These are phyloP conservation scores for Drosophila mojavensis DNA, from an alignment of 1,140 invertebrate species.

Conservation along the genomic window DNA sequence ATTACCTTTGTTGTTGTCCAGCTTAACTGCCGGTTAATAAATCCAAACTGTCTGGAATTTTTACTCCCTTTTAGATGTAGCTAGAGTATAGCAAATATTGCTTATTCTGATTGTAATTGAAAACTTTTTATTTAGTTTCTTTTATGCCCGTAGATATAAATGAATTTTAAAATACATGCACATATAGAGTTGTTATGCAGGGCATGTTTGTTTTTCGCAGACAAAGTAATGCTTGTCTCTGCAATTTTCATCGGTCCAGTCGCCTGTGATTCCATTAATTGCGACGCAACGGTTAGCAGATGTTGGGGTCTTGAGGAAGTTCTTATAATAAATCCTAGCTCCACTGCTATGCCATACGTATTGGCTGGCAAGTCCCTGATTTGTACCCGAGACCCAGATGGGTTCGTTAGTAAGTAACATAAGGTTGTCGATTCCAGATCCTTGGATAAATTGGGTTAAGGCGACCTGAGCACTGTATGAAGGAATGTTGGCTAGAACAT, in stretches of 20 bases:
- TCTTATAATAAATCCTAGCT: neutral
- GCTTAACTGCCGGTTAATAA: too few species aligned
- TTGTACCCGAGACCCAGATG: constrained; percentile 19
- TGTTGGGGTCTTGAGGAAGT: neutral
- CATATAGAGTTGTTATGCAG: too few species aligned
- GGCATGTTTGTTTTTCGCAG: neutral
- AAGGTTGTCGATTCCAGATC: neutral
- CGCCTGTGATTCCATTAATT: neutral
- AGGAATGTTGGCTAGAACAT: neutral
- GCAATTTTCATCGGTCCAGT: constrained; percentile 15
- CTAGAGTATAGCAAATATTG: too few species aligned
- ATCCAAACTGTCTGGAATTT: too few species aligned
- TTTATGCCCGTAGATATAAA: neutral
- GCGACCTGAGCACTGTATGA: neutral
- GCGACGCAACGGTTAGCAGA: neutral
- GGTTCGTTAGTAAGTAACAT: neutral
- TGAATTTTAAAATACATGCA: neutral
- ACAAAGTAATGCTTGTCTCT: constrained; percentile 24
- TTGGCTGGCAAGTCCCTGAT: neutral
- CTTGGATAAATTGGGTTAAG: neutral
- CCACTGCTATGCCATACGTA: constrained; percentile 19
- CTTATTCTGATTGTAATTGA: neutral
- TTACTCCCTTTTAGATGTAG: too few species aligned
- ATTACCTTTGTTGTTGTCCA: too few species aligned
- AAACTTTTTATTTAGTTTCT: neutral